Evolutionary conservation across 1,140 invertebrate genomes (phyloP).

Genomic region (Hydropsyche tenuis): DNA sequence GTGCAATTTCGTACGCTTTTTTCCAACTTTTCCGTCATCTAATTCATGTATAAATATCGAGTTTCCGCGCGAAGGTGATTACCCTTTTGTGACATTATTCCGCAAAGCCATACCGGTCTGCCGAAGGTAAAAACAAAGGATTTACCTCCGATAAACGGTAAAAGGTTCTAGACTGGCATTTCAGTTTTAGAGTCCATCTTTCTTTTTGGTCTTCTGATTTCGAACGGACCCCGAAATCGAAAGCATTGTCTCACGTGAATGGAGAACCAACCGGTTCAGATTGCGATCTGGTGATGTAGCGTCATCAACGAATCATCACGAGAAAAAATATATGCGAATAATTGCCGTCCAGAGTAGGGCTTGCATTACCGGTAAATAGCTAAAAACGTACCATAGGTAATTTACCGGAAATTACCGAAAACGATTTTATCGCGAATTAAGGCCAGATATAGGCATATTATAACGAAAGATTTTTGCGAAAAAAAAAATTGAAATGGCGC

Average conservation of each 20-base stretch:
- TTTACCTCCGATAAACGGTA: not conserved
- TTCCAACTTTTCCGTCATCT: not conserved
- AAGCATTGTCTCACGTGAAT: not conserved
- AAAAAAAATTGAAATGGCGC: no score
- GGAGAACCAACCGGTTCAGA: not conserved
- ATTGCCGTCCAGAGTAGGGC: not conserved
- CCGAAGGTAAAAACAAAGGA: slow-evolving; percentile 15
- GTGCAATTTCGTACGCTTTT: slow-evolving; percentile 9
- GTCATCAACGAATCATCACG: not conserved
- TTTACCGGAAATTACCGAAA: no score
- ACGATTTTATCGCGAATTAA: no score
- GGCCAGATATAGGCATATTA: no score
- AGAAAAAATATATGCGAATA: not conserved
- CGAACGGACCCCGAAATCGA: not conserved
- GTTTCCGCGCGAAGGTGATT: not conserved
- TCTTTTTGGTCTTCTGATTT: not conserved
- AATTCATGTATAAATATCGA: not conserved
- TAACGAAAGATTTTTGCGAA: no score
- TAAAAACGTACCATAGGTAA: no score
- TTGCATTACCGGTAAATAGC: no score
- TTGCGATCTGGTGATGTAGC: no score
- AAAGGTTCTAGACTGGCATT: not conserved
- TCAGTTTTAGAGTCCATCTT: not conserved
- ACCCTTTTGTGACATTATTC: slow-evolving; percentile 28
- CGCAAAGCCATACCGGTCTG: not conserved